These are phyloP conservation scores for Pseudopipra pipra DNA, from an alignment of 2,113 vertebrate genomes.

Conservation along the genomic window DNA sequence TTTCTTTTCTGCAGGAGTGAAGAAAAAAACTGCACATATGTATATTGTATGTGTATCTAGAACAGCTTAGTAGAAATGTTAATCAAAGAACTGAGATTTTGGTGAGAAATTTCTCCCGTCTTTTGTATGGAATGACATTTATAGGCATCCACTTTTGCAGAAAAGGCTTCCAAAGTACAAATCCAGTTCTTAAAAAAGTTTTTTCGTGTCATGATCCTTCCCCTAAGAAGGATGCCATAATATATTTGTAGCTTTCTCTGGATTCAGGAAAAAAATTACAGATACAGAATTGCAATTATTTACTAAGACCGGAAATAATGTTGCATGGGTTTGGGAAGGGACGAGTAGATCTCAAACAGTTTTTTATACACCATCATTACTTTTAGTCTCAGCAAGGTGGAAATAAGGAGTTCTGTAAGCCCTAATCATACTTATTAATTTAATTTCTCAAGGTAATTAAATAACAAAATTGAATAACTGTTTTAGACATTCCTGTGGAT, in stretches of 20 bases:
- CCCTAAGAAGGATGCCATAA: background rate
- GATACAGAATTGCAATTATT: background rate
- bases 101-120: background rate
- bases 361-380: background rate
- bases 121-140: background rate
- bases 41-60: background rate
- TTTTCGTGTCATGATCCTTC: background rate
- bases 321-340: background rate
- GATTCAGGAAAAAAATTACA: background rate
- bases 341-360: background rate
- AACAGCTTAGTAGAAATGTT: background rate
- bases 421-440: background rate
- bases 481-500: background rate
- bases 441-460: background rate
- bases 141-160: background rate
- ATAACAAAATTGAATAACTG: background rate
- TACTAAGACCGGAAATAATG: background rate
- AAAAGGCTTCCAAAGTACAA: background rate
- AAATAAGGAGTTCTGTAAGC: background rate
- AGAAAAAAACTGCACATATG: background rate
- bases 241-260: background rate
- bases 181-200: background rate
- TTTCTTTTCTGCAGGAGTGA: background rate
- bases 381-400: background rate
- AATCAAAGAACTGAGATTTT: background rate